phyloP scores from a whole-genome alignment of 2,888 invertebrate genomes.

The Apocheima hispidaria region DNA sequence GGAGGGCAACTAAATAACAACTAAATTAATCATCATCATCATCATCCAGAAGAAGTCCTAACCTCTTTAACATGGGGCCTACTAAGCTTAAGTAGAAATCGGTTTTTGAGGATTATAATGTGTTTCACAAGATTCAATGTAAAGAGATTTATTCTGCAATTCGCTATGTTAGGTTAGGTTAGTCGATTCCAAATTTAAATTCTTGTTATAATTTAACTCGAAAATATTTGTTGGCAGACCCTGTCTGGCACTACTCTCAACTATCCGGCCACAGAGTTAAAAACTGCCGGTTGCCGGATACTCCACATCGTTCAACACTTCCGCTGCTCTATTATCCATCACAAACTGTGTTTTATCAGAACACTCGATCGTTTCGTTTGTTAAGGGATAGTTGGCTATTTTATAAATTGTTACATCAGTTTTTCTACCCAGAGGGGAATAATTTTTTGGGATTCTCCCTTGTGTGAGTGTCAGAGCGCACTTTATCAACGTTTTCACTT shows the following conservation, averaged over 20 bases:
- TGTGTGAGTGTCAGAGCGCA: background rate
- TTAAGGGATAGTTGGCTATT: constrained; percentile 36
- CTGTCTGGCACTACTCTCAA: background rate
- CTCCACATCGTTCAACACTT: constrained; percentile 7
- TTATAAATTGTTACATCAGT: background rate
- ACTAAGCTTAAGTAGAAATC: no score
- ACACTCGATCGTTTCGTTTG: constrained; percentile 37
- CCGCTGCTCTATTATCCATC: constrained; percentile 20
- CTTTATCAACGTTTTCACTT: background rate
- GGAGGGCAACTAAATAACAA: no score
- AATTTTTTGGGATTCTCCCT: background rate
- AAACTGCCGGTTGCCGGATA: constrained; percentile 13
- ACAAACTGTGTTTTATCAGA: constrained; percentile 37
- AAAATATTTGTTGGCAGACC: background rate
- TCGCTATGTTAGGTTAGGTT: background rate
- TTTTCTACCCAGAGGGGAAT: background rate
- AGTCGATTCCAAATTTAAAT: background rate
- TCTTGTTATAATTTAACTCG: background rate
- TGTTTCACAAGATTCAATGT: no score
- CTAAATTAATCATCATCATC: no score
- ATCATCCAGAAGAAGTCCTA: no score
- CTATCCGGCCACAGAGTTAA: constrained; percentile 6
- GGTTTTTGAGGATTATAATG: no score
- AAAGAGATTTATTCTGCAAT: no score
- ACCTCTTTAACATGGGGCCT: no score